Conservation (phyloP, 2,888 invertebrate genomes). For the Epinotia nisella region DNA sequence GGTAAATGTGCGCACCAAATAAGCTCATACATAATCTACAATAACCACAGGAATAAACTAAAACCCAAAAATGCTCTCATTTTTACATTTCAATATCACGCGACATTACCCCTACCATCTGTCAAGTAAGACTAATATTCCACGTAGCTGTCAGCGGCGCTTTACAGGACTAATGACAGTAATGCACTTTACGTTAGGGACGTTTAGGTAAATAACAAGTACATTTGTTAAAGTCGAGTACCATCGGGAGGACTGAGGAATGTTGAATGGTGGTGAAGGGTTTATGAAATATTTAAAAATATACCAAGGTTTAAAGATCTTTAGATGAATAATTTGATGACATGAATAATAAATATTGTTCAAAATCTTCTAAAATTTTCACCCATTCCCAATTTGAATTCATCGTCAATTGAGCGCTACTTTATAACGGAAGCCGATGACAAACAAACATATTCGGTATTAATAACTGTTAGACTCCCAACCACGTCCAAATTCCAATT, state of each 20-base stretch:
- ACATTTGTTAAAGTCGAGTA: slow-evolving; percentile 37
- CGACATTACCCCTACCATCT: slow-evolving; percentile 38
- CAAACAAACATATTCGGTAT: background rate
- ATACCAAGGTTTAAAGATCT: no score
- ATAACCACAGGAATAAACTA: slow-evolving; percentile 15
- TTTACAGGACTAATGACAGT: slow-evolving; percentile 40
- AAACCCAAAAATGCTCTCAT: slow-evolving; percentile 30
- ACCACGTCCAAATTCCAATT: background rate
- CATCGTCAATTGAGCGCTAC: background rate
- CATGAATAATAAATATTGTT: no score
- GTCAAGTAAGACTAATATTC: slow-evolving; percentile 34
- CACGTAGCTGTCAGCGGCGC: slow-evolving; percentile 34
- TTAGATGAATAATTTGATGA: no score
- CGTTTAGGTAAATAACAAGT: slow-evolving; percentile 39
- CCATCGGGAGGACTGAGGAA: background rate
- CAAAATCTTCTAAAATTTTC: no score
- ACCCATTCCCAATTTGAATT: no score
- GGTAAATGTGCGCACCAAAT: no score
- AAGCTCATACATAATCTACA: background rate
- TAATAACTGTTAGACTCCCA: background rate
- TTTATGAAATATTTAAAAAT: background rate
- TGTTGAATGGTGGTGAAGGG: background rate
- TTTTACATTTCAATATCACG: slow-evolving; percentile 39
- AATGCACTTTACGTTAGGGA: slow-evolving; percentile 36
- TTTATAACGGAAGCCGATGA: background rate